These are phyloP conservation scores for Enchytraeus crypticus DNA, from an alignment of 2,888 invertebrate species.

Conservation along the genomic window DNA sequence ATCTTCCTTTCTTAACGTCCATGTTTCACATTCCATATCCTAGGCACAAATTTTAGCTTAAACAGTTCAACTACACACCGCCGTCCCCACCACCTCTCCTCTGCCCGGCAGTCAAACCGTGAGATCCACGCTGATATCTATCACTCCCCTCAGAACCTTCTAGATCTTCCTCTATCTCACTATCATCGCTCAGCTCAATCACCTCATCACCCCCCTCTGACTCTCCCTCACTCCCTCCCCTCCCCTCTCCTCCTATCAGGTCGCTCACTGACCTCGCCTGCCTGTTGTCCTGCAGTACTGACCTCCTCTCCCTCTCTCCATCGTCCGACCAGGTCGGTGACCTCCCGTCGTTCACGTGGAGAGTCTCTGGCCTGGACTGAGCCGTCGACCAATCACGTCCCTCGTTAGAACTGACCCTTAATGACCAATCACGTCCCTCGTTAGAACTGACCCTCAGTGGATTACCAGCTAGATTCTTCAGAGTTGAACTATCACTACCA, in stretches of 20 bases:
- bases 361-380: not conserved
- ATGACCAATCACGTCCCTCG: not conserved
- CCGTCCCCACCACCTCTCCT: too few species aligned
- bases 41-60: too few species aligned
- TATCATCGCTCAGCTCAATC: not conserved
- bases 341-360: not conserved
- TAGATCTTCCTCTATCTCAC: slow-evolving; percentile 14
- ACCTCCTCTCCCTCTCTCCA: not conserved
- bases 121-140: too few species aligned
- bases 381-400: not conserved
- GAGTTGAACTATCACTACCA: not conserved
- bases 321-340: not conserved
- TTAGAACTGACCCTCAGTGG: too few species aligned
- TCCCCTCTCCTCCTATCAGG: not conserved
- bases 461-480: too few species aligned
- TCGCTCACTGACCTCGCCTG: not conserved
- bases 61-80: too few species aligned
- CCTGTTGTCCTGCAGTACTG: not conserved
- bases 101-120: too few species aligned
- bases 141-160: too few species aligned
- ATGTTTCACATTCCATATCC: too few species aligned
- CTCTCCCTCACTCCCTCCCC: not conserved
- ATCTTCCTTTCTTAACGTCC: too few species aligned
- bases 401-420: not conserved
- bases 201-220: too few species aligned